Evolutionary conservation across 2,113 vertebrate species (phyloP).

Genomic region (Zosterops borbonicus): DNA sequence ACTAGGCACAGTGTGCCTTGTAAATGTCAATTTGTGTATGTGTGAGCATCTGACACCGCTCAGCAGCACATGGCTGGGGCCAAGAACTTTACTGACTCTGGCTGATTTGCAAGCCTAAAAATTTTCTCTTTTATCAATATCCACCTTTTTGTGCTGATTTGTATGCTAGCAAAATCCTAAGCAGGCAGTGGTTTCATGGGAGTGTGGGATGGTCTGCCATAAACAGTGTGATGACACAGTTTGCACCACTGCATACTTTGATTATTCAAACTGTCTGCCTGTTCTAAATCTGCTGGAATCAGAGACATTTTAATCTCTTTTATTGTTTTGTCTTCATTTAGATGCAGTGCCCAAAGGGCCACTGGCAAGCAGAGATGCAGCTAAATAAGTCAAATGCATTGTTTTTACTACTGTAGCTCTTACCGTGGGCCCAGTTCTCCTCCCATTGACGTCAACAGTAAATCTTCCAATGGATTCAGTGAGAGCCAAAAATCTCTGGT

Average conservation of each 20-base stretch:
- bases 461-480: constrained; percentile 48
- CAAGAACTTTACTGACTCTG: constrained; percentile 60
- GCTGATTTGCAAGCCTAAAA: constrained; percentile 65
- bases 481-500: constrained; percentile 37
- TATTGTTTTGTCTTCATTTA: constrained; percentile 27
- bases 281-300: constrained; percentile 17
- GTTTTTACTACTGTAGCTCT: constrained; percentile 31
- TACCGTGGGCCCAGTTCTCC: not conserved
- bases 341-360: constrained; percentile 25
- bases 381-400: constrained; percentile 23
- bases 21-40: constrained; percentile 68
- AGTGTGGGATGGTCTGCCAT: constrained; percentile 39
- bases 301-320: constrained; percentile 27
- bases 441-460: constrained; percentile 50
- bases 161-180: constrained; percentile 45
- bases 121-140: constrained; percentile 73
- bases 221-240: constrained; percentile 16
- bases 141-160: constrained; percentile 55
- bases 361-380: not conserved
- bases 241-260: constrained; percentile 18
- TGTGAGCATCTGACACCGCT: constrained; percentile 63
- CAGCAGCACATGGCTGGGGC: constrained; percentile 56
- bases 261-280: constrained; percentile 43
- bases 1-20: constrained; percentile 20
- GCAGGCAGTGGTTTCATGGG: not conserved